Evolutionary conservation across 2,113 vertebrate species (phyloP).

Genomic region (Podarcis cretensis): DNA sequence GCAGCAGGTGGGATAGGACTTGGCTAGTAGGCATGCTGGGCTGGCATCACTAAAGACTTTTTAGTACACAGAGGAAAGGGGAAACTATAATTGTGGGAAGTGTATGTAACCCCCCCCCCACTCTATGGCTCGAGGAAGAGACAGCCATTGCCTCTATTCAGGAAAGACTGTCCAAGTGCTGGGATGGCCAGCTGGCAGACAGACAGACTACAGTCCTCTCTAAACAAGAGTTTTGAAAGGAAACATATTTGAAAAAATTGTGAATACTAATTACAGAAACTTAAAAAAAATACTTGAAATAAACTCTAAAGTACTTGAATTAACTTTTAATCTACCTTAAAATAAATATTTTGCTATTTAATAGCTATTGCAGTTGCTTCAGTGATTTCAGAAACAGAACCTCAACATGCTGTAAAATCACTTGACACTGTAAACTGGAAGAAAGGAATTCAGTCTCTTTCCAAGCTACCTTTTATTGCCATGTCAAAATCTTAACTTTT

Average conservation of each 20-base stretch:
- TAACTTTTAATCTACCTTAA: neutral
- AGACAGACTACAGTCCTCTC: neutral
- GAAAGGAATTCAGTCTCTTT: constrained; percentile 11
- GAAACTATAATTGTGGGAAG: neutral
- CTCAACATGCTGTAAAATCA: neutral
- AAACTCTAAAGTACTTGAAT: neutral
- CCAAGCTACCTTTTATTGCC: constrained; percentile 1
- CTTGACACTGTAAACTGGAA: neutral
- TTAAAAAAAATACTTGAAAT: too few relatives aligned
- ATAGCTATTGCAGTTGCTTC: neutral
- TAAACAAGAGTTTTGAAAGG: neutral
- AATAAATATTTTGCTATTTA: neutral
- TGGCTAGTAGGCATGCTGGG: neutral
- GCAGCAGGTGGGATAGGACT: neutral
- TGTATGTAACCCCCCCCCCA: neutral
- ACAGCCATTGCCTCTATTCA: neutral
- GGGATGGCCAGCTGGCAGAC: neutral
- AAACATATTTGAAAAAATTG: neutral
- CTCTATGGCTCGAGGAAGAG: neutral
- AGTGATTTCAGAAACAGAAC: neutral
- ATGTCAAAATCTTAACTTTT: neutral
- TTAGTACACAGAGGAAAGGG: neutral
- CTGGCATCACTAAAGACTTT: neutral
- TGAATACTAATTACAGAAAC: neutral
- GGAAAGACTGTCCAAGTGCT: neutral